Percentiles rank a stretch among this genome's conserved stretches.
phyloP scores from a whole-genome alignment of 2,888 invertebrate genomes.

The Ligdia adustata region DNA sequence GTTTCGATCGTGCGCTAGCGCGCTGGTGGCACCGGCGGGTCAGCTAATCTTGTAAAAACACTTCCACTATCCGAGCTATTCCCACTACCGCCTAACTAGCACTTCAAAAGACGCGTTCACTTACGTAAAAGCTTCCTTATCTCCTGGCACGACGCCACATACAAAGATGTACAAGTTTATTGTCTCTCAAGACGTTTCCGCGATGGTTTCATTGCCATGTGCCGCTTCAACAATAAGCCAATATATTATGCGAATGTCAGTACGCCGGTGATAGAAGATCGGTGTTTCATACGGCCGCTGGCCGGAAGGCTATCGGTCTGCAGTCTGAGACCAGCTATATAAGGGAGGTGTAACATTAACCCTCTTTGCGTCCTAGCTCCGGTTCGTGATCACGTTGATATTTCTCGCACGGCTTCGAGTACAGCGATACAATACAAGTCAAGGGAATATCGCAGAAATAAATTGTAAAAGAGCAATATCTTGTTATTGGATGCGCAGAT shows the following conservation, averaged over 20 bases:
- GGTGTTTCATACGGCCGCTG: no score
- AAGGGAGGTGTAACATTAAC: conserved; percentile 66
- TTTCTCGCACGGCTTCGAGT: conserved; percentile 40
- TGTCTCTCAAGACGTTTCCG: conserved; percentile 31
- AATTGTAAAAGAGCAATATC: background rate
- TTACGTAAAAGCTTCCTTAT: conserved; percentile 38
- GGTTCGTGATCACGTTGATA: conserved; percentile 51
- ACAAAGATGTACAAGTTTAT: conserved; percentile 31
- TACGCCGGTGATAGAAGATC: no score
- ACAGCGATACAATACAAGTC: conserved; percentile 30
- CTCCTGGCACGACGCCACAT: conserved; percentile 36
- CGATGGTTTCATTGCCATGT: conserved; percentile 22
- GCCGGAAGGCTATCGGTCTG: conserved; percentile 46
- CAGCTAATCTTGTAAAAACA: conserved; percentile 50
- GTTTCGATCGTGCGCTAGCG: conserved; percentile 48
- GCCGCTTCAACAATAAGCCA: conserved; percentile 25
- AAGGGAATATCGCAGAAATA: conserved; percentile 24
- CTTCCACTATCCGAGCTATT: conserved; percentile 40
- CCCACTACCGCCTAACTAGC: conserved; percentile 25
- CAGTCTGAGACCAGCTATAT: conserved; percentile 44
- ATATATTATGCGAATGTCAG: conserved; percentile 13
- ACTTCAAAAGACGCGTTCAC: conserved; percentile 30
- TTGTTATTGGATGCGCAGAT: conserved; percentile 18
- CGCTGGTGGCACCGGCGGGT: conserved; percentile 46
- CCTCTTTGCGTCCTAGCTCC: conserved; percentile 53